phyloP scores from a whole-genome alignment of 2,113 vertebrate genomes.

The Etia nguti region DNA sequence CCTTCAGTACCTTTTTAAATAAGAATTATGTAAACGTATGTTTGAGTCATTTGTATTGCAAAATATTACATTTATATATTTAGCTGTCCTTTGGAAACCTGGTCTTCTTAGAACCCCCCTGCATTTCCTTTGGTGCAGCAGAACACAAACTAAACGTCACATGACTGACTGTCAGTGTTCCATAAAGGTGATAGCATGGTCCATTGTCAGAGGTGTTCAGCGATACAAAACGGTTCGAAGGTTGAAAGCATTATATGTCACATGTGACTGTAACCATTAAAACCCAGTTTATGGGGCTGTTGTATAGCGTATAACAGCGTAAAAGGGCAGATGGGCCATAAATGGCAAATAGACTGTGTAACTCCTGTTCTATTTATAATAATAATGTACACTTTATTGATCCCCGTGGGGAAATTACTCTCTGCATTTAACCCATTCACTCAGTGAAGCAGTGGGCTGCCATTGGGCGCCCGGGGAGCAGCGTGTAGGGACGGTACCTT shows the following conservation, averaged over 20 bases:
- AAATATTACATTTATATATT: neutral
- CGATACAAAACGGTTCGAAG: neutral
- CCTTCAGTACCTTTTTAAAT: neutral
- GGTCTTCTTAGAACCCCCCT: neutral
- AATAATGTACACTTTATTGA: too few relatives aligned
- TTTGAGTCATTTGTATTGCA: neutral
- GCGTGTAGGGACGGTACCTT: too few relatives aligned
- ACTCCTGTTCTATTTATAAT: neutral
- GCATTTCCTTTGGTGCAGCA: neutral
- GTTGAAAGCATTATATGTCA: neutral
- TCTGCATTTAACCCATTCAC: too few relatives aligned
- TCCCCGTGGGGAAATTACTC: too few relatives aligned
- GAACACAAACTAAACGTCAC: neutral
- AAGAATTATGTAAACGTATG: neutral
- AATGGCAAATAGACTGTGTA: neutral
- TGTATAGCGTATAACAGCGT: neutral
- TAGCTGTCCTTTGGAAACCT: neutral
- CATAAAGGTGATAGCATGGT: neutral
- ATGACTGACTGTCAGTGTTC: neutral
- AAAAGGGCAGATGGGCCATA: neutral
- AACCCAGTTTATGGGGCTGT: neutral
- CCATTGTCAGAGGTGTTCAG: neutral
- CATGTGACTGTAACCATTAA: neutral
- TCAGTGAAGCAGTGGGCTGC: too few relatives aligned
- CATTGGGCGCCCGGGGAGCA: too few relatives aligned